Evolutionary conservation across 2,113 vertebrate genomes (phyloP), one percentile per base, ranked within the genome.

Genomic region (Neopipo cinnamomea): DNA sequence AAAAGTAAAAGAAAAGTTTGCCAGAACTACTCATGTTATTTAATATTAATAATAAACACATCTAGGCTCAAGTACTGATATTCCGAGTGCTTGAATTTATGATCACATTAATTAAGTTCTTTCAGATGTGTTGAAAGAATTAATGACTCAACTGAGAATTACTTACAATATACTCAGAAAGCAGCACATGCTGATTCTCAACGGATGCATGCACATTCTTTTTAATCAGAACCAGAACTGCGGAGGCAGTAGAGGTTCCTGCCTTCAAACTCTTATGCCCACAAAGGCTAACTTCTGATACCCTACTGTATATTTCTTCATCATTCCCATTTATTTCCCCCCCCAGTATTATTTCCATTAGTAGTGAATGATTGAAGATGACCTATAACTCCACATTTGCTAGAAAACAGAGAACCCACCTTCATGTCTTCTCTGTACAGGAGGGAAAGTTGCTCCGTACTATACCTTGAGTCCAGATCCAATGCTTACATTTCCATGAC

Each of bases 41-140:
- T 88, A 86, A 80, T 31, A 81, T 37, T 27, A 80, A 65, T 62
- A 73, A 68, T 68, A 91, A 93, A 73, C 24, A 70, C 11, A 70
- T 42, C 67, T n/a, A 85, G 10, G 15, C 35, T 68, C 42, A 88
- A 73, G 52, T 39, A 58, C 14, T 74, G 11, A 23, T 70, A 82
- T 44, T 73, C 42, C 50, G 85, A 88, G 11, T 55, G 63, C 24
- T 62, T 83, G 53, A 85, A 82, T 94, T 96, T 94, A 82, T 0
- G 11, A 76, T 46, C 59, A 83, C 35, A 21, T 77, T 95, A 76
- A 41, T 83, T 82, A 74, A 68, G 37, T 52, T 84, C 42, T 39
- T 86, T 94, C 58, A 81, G 42, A 86, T 22, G 15, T 59, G 24
- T 75, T 94, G 67, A 95, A 89, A 93, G 62, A 95, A 94, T 66